A percentile compares a stretch with the other conserved stretches of the same genome.
phyloP scores from a whole-genome alignment of 2,888 invertebrate genomes.

The Morpho deidamia region DNA sequence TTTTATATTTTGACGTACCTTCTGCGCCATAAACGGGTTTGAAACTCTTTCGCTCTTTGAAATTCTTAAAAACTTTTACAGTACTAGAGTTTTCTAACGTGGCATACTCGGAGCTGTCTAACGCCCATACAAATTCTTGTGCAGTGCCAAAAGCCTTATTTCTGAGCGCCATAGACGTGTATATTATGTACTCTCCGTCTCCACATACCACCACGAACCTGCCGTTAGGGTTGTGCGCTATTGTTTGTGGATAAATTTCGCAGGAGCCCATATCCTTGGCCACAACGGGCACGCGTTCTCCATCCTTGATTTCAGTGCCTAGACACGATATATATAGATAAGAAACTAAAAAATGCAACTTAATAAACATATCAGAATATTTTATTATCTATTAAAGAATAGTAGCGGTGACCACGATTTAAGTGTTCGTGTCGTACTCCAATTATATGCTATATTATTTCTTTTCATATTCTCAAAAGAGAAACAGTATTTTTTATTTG shows the following conservation, averaged over 20 bases:
- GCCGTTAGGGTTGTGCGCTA: slow-evolving; percentile 99
- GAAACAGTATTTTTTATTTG: no score
- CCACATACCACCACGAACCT: slow-evolving; percentile 96
- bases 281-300: slow-evolving; percentile 94
- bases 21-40: slow-evolving; percentile 98
- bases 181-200: slow-evolving; percentile 99
- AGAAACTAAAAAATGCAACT: slow-evolving; percentile 5
- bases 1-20: slow-evolving; percentile 64
- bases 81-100: slow-evolving; percentile 93
- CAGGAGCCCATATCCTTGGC: slow-evolving; percentile 99
- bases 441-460: no score
- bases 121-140: slow-evolving; percentile 99
- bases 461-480: no score
- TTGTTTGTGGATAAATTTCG: slow-evolving; percentile 99
- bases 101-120: slow-evolving; percentile 95
- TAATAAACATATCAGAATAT: no score
- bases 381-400: no score
- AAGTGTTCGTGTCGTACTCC: no score
- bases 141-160: slow-evolving; percentile 99
- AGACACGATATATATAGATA: no score
- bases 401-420: no score
- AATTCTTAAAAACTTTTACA: slow-evolving; percentile 97
- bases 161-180: slow-evolving; percentile 98
- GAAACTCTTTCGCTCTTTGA: slow-evolving; percentile 97
- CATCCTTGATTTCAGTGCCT: slow-evolving; percentile 89